A percentile compares a stretch with the other conserved stretches of the same genome.
phyloP scores from a whole-genome alignment of 1,140 invertebrate genomes.

The Drosophila ohnishii region DNA sequence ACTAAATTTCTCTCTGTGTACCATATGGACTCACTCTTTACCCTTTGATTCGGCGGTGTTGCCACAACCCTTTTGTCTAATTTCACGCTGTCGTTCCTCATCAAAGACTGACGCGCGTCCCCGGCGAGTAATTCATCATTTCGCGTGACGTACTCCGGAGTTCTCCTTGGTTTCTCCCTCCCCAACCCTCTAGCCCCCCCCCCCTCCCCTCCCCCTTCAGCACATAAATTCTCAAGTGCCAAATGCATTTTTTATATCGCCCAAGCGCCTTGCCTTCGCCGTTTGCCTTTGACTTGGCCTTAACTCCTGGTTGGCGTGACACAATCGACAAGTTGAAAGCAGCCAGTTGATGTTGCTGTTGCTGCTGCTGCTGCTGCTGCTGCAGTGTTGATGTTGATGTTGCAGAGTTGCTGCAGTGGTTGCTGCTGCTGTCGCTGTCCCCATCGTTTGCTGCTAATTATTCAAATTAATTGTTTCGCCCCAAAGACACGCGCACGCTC shows the following conservation, averaged over 20 bases:
- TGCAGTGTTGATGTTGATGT: slow-evolving; percentile 24
- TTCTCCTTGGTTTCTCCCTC: slow-evolving; percentile 21
- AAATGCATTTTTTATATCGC: slow-evolving; percentile 75
- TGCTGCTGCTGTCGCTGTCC: slow-evolving; percentile 26
- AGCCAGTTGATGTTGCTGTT: slow-evolving; percentile 33
- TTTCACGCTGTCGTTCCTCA: slow-evolving; percentile 80
- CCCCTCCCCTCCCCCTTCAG: slow-evolving; percentile 5
- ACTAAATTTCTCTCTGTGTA: background rate
- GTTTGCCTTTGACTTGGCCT: slow-evolving; percentile 60
- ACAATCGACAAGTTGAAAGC: slow-evolving; percentile 74
- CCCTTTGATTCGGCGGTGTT: slow-evolving; percentile 47
- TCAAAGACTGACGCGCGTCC: slow-evolving; percentile 80
- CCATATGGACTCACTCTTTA: slow-evolving; percentile 15
- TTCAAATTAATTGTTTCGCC: slow-evolving; percentile 79
- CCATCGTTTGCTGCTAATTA: slow-evolving; percentile 78
- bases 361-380: slow-evolving; percentile 14
- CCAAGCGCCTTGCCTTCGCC: slow-evolving; percentile 24
- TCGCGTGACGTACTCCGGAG: slow-evolving; percentile 73
- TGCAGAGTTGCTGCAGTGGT: slow-evolving; percentile 15
- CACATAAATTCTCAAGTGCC: slow-evolving; percentile 78
- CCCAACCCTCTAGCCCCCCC: slow-evolving; percentile 12
- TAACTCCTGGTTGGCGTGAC: slow-evolving; percentile 78
- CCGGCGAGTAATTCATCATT: slow-evolving; percentile 81
- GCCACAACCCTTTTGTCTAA: slow-evolving; percentile 76
- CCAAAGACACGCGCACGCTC: slow-evolving; percentile 73